A percentile compares a stretch with the other conserved stretches of the same genome.
Evolutionary conservation across 1,140 invertebrate genomes (phyloP).

Genomic region (Dinoponera quadriceps): DNA sequence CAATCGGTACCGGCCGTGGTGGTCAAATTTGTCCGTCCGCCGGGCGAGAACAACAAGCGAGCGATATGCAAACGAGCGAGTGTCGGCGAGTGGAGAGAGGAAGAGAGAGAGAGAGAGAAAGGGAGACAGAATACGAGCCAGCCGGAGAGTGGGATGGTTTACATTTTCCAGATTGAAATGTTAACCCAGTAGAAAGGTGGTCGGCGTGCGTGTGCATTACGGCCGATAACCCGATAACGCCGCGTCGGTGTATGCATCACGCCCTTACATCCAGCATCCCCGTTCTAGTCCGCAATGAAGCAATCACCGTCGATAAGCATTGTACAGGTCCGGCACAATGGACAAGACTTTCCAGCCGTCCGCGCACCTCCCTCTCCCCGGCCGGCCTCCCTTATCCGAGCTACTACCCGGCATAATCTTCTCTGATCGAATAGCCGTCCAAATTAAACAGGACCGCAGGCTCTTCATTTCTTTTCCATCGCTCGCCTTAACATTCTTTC

Average conservation of each 20-base stretch:
- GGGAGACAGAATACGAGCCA: slow-evolving; percentile 26
- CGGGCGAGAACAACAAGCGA: slow-evolving; percentile 54
- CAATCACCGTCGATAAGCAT: slow-evolving; percentile 75
- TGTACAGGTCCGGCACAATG: slow-evolving; percentile 68
- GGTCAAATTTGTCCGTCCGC: slow-evolving; percentile 63
- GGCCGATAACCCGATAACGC: slow-evolving; percentile 68
- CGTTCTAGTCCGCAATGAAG: slow-evolving; percentile 66
- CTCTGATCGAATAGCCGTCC: slow-evolving; percentile 49
- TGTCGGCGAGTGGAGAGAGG: slow-evolving; percentile 24
- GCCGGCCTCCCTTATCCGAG: slow-evolving; percentile 18
- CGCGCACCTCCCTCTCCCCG: not conserved
- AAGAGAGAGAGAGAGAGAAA: not conserved
- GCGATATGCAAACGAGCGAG: slow-evolving; percentile 59
- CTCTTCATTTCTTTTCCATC: slow-evolving; percentile 40
- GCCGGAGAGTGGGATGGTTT: slow-evolving; percentile 42
- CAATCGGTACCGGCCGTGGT: slow-evolving; percentile 44
- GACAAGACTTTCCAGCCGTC: slow-evolving; percentile 71
- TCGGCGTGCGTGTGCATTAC: slow-evolving; percentile 68
- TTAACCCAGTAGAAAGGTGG: slow-evolving; percentile 68
- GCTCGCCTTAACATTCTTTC: not conserved
- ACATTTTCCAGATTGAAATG: slow-evolving; percentile 69
- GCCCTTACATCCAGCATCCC: slow-evolving; percentile 66
- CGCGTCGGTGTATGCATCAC: slow-evolving; percentile 57
- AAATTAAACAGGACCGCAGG: slow-evolving; percentile 38
- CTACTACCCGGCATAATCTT: slow-evolving; percentile 60